phyloP scores from a whole-genome alignment of 2,797 vertebrate genomes.

The Manis pentadactyla region DNA sequence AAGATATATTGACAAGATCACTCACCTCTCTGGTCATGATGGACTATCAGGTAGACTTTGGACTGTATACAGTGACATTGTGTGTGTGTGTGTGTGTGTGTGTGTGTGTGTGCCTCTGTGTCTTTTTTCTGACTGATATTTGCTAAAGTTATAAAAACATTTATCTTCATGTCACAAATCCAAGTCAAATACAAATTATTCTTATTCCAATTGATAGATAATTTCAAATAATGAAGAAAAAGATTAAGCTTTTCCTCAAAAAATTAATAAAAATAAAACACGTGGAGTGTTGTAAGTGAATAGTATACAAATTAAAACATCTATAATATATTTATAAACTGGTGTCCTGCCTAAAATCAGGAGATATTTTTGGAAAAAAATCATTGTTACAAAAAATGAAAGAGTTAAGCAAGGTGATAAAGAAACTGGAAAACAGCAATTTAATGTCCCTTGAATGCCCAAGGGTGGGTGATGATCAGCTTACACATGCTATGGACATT shows the following conservation, averaged over 20 bases:
- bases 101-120: neutral
- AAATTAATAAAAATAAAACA: neutral
- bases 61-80: neutral
- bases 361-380: neutral
- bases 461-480: neutral
- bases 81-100: too few relatives aligned
- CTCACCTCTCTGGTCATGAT: neutral
- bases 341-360: neutral
- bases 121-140: neutral
- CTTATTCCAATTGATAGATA: neutral
- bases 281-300: neutral
- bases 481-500: neutral
- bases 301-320: neutral
- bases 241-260: neutral
- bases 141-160: neutral
- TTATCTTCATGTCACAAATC: neutral
- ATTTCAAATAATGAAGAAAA: conserved; percentile 24
- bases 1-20: neutral
- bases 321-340: neutral
- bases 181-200: neutral
- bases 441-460: conserved; percentile 19
- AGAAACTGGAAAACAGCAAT: neutral
- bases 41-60: neutral
- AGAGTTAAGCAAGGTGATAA: conserved; percentile 54
- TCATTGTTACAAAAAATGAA: neutral